Base-by-base conservation (phyloP, 37 sponge, comb jelly and placozoan genomes). In the Theonella swinhoei region DNA sequence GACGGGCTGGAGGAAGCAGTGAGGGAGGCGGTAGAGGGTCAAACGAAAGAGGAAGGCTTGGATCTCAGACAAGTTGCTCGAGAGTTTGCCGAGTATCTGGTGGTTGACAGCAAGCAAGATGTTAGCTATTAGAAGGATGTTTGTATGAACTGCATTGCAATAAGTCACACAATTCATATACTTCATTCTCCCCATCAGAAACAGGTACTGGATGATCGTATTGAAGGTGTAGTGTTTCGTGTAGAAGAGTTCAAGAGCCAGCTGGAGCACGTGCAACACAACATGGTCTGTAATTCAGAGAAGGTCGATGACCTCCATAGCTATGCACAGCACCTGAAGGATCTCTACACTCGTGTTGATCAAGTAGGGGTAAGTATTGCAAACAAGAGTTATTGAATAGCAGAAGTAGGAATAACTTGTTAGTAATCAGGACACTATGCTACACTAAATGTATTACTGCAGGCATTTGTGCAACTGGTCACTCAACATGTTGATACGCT, bases 221-320 rank as follows among this genome's bases (percentile, higher is more conserved):
- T 91, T n/a, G 64, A 82, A 62, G 79, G 62, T 22, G 79, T 84
- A 11, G 75, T 80, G 54, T 80, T 68, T 29, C 70, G 93, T 26
- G 84, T 92, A 23, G 93, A 92, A 35, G 93, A 92, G 78, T 88
- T 92, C 70, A 85, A 92, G 47, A 58, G 66, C 34, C 93, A 92
- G 78, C 81, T 92, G 35, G 85, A 85, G 29, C 36, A 60, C 86
- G 81, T 93, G 90, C 78, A 93, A 42, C 78, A 82, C 19, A 93
- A 81, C 74, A 86, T 88, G 65, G 73, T 78, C 71, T 78, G 83
- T 58, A 76, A 68, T 47, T 79, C 87, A 0, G 79, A 86, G 42
- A 83, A 89, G 62, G 72, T 86, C 79, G 31, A 65, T 20, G 83
- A 78, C 20, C 70, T 88, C 2, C 70, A 86, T 25, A 77, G 73